Percentiles rank a stretch among this genome's conserved stretches.
These are phyloP conservation scores for Euphydryas editha DNA, from an alignment of 2,888 invertebrate species.

Conservation along the genomic window DNA sequence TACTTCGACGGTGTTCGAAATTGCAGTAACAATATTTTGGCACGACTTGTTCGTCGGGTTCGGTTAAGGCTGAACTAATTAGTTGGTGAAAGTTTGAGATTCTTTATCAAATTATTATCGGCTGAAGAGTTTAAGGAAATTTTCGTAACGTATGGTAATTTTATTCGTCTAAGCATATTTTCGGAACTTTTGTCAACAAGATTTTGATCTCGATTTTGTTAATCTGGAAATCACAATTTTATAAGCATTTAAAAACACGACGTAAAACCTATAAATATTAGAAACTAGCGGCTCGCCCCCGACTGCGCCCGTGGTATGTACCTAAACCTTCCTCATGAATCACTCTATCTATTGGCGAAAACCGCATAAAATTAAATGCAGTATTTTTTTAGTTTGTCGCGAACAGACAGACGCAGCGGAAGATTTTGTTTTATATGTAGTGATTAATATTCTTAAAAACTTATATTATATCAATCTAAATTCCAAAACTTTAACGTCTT, in stretches of 20 bases:
- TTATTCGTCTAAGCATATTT: neutral
- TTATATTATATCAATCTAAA: neutral
- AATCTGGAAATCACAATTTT: neutral
- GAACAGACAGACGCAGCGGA: too few relatives aligned
- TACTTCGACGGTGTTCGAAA: slow-evolving; percentile 10
- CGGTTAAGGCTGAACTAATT: neutral
- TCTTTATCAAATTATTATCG: neutral
- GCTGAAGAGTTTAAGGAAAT: neutral
- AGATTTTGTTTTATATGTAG: too few relatives aligned
- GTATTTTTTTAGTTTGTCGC: too few relatives aligned
- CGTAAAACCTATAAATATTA: too few relatives aligned
- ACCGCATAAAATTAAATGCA: too few relatives aligned
- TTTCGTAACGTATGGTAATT: neutral
- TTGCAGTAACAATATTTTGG: neutral
- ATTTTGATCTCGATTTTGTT: neutral
- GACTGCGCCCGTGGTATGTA: too few relatives aligned
- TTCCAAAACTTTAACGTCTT: neutral
- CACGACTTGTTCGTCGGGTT: neutral
- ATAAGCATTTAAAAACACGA: neutral
- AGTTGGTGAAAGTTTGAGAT: neutral
- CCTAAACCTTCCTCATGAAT: too few relatives aligned
- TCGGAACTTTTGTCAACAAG: neutral
- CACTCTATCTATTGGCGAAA: too few relatives aligned
- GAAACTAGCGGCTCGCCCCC: too few relatives aligned
- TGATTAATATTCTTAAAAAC: too few relatives aligned